A percentile compares a stretch with the other conserved stretches of the same genome.
phyloP scores from a whole-genome alignment of 2,888 invertebrate species.

The Cantharis rufa region DNA sequence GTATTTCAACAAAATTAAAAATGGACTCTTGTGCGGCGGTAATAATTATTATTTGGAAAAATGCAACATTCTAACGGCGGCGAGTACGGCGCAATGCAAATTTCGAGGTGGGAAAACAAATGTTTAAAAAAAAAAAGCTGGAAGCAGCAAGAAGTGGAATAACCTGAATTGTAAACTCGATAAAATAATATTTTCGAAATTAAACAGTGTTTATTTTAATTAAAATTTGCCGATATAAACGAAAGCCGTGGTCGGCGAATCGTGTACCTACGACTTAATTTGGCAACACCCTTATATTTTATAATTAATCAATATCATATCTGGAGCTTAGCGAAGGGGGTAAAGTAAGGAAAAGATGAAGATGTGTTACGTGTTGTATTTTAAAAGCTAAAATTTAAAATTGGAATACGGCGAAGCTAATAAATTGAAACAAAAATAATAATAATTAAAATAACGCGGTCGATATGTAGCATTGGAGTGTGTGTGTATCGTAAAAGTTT shows the following conservation, averaged over 20 bases:
- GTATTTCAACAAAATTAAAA: background rate
- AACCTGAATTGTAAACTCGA: background rate
- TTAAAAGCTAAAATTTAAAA: background rate
- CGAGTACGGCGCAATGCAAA: background rate
- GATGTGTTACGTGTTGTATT: background rate
- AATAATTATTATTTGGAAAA: background rate
- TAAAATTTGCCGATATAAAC: background rate
- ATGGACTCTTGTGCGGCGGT: background rate
- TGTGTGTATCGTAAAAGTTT: background rate
- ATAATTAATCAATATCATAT: constrained; percentile 5
- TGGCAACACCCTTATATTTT: constrained; percentile 4
- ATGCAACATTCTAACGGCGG: background rate
- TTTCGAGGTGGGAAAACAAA: background rate
- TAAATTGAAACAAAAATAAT: background rate
- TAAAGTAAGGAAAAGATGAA: background rate
- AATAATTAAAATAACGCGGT: background rate
- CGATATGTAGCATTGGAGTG: background rate
- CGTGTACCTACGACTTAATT: constrained; percentile 1
- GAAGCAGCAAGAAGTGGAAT: background rate
- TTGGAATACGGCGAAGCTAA: background rate
- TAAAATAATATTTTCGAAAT: background rate
- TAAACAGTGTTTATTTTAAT: background rate
- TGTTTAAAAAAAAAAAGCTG: background rate
- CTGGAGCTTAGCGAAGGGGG: background rate
- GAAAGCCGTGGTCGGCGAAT: background rate